A percentile compares a stretch with the other conserved stretches of the same genome.
phyloP scores from a whole-genome alignment of 2,888 invertebrate species.

The Ecdyonurus torrentis region DNA sequence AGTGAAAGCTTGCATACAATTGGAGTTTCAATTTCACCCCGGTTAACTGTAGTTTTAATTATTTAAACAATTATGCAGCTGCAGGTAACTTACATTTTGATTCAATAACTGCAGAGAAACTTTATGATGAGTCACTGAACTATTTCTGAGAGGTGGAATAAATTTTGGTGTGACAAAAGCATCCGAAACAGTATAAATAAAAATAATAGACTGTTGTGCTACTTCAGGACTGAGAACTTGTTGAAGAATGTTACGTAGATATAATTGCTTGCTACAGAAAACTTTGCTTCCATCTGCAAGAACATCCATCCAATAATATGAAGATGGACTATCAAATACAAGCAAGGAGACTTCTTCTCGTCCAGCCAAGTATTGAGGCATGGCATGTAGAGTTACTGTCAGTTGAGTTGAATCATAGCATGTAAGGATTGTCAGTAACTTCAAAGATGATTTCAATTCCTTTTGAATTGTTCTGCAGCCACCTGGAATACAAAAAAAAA shows the following conservation, averaged over 20 bases:
- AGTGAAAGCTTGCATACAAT: no score
- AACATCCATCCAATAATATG: background rate
- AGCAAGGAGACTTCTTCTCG: background rate
- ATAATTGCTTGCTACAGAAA: background rate
- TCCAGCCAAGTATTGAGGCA: background rate
- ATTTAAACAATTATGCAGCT: no score
- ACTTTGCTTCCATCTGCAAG: background rate
- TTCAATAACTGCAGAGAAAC: background rate
- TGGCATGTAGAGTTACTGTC: background rate
- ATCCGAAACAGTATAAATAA: background rate
- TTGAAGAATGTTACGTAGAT: background rate
- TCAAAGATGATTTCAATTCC: background rate
- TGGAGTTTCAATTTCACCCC: no score
- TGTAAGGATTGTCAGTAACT: background rate
- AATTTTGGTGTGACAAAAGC: background rate
- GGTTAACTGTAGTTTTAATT: no score
- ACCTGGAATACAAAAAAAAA: no score
- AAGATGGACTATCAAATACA: background rate
- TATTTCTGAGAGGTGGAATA: background rate
- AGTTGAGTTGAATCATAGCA: background rate
- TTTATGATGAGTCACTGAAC: background rate
- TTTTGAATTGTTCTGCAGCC: background rate
- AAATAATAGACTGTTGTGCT: background rate
- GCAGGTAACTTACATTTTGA: background rate
- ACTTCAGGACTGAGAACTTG: background rate